A percentile compares a stretch with the other conserved stretches of the same genome.
Conservation (phyloP, 2,113 vertebrate species). For the Lichenostomus cassidix region DNA sequence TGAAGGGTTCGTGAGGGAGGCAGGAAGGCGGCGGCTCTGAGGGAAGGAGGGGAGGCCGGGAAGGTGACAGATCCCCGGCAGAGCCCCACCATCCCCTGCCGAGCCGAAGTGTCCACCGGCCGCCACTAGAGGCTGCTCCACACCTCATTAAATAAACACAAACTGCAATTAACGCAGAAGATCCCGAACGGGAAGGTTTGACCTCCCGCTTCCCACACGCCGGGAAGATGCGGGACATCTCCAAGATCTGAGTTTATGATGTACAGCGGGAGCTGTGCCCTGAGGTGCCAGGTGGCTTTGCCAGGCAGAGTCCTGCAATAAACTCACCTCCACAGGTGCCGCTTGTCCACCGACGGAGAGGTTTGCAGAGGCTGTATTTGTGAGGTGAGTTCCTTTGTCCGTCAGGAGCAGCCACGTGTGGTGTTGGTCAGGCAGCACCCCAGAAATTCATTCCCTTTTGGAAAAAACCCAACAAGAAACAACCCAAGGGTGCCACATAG, state of each 20-base stretch:
- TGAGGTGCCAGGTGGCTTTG: not conserved
- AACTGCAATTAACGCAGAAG: not conserved
- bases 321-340: not conserved
- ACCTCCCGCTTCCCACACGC: fast-evolving
- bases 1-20: fast-evolving
- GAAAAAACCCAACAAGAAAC: not conserved
- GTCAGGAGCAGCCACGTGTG: not conserved
- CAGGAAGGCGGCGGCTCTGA: not conserved
- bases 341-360: not conserved
- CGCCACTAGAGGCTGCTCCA: slow-evolving; percentile 65
- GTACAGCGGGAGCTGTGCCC: too few species aligned
- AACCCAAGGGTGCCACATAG: fast-evolving
- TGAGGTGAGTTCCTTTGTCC: not conserved
- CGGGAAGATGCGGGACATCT: fast-evolving
- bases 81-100: not conserved
- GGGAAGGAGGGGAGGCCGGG: not conserved
- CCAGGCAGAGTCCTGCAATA: not conserved
- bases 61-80: fast-evolving
- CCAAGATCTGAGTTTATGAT: fast-evolving
- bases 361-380: not conserved
- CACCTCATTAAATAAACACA: slow-evolving; percentile 51
- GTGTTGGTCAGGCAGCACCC: not conserved
- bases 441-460: not conserved
- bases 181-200: fast-evolving
- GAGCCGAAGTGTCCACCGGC: not conserved